Conservation (phyloP, 1,140 invertebrate genomes). For the Bombus vancouverensis region DNA sequence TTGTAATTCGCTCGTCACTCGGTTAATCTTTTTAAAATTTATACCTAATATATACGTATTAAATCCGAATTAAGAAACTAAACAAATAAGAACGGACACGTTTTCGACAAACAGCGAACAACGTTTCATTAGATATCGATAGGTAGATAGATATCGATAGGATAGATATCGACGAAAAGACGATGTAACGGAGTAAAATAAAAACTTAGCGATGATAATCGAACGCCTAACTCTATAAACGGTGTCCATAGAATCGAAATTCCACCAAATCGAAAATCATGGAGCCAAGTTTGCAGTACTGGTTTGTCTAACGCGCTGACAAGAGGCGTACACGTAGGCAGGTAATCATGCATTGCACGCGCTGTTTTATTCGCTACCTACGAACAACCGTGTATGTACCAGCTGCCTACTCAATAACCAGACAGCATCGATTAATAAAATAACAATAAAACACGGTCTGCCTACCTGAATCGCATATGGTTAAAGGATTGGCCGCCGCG, state of each 20-base stretch:
- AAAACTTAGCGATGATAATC: not conserved
- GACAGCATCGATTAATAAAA: constrained; percentile 68
- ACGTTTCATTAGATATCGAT: not conserved
- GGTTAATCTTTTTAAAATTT: not conserved
- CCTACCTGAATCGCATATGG: constrained; percentile 23
- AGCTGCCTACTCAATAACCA: constrained; percentile 59
- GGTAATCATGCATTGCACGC: constrained; percentile 41
- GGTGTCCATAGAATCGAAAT: not conserved
- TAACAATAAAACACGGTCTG: constrained; percentile 64
- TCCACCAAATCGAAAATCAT: not conserved
- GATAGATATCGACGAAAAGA: too few species aligned
- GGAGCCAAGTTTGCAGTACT: constrained; percentile 15
- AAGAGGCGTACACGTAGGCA: constrained; percentile 60
- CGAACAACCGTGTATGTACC: constrained; percentile 10
- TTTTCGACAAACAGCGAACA: too few species aligned
- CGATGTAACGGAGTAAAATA: not conserved
- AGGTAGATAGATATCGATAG: too few species aligned
- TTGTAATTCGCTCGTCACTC: too few species aligned
- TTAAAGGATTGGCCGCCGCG: constrained; percentile 9
- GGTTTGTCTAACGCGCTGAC: constrained; percentile 36
- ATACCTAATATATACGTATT: not conserved
- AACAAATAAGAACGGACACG: not conserved
- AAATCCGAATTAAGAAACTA: fast-evolving
- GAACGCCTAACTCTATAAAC: not conserved
- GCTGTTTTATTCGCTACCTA: constrained; percentile 50